Percentiles rank a stretch among this genome's conserved stretches.
Evolutionary conservation across 1,140 invertebrate species (phyloP).

Genomic region (Rhizoglyphus robini): DNA sequence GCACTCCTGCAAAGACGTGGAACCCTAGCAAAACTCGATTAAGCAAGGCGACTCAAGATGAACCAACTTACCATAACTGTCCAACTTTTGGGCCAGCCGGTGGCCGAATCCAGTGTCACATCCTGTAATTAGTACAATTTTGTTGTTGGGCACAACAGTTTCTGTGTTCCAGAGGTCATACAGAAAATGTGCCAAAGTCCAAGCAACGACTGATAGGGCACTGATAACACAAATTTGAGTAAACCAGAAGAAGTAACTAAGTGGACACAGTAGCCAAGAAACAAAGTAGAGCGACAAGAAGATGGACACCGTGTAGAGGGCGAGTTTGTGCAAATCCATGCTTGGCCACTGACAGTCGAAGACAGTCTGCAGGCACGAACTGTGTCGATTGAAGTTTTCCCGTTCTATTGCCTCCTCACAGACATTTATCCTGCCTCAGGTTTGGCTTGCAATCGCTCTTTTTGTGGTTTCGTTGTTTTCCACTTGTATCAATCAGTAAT

Average conservation of each 20-base stretch:
- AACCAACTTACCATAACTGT: conserved; percentile 30
- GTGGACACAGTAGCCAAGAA: neutral
- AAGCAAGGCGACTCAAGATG: neutral
- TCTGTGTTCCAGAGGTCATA: neutral
- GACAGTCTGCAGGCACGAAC: neutral
- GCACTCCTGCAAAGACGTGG: conserved; percentile 39
- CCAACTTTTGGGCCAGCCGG: conserved; percentile 33
- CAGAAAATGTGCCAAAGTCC: neutral
- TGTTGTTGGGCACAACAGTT: neutral
- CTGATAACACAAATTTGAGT: neutral
- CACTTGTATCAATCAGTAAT: too few species aligned
- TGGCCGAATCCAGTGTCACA: conserved; percentile 40
- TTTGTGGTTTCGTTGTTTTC: too few species aligned
- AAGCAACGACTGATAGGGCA: neutral
- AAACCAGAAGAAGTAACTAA: neutral
- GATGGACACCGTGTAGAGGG: neutral
- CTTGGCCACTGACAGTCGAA: neutral
- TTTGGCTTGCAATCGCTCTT: too few species aligned
- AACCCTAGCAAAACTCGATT: conserved; percentile 29
- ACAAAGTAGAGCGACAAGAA: neutral
- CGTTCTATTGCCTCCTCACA: neutral
- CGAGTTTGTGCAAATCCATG: neutral
- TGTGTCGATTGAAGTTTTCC: neutral
- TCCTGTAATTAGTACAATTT: conserved; percentile 33
- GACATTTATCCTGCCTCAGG: too few species aligned